Evolutionary conservation across 2,113 vertebrate species (phyloP), one percentile per base, ranked within the genome.

Genomic region (Siphamia tubifer): DNA sequence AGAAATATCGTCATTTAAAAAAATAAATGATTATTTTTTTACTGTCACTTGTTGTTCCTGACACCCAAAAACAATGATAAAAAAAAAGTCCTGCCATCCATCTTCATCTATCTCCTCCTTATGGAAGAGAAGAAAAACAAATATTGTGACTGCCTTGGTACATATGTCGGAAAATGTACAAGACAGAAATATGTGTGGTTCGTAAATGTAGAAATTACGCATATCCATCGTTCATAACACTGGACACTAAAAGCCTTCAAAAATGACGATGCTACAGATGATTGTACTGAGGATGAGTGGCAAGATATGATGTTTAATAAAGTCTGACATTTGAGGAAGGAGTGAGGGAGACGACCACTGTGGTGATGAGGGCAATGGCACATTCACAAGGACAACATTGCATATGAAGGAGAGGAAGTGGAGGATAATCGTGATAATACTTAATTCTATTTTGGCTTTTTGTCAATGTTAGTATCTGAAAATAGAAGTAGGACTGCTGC

Each of bases 401-500:
- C 38, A 8, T 15, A 71, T 35, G 55, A 67, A 71, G 35, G 35
- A 35, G 54, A 75, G 20, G 60, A 66, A 53, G 30, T 47, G 31
- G 62, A 62, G 23, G 47, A 60, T 12, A 25, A 38, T 66, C 15
- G 34, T 47, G 57, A 66, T 79, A 24, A 62, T 44, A 28, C 34
- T 74, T 43, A 66, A 73, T 83, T 73, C 19, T 42, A 42, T 55
- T 73, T 72, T 49, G 58, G 11, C 52, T 66, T 43, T 61, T 68
- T 66, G 49, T 66, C 44, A 25, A 40, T 31, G 43, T 36, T 57
- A 68, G 74, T 53, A 20, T 83, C 57, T 67, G 43, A 62, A 70
- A 86, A 67, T 63, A 83, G 62, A 82, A 56, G n/a, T 32, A 63
- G 43, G 15, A 49, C 44, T 12, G 76, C 73, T 53, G 57, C 61